Base-by-base conservation (phyloP, 2,113 vertebrate species). In the Gopherus flavomarginatus region DNA sequence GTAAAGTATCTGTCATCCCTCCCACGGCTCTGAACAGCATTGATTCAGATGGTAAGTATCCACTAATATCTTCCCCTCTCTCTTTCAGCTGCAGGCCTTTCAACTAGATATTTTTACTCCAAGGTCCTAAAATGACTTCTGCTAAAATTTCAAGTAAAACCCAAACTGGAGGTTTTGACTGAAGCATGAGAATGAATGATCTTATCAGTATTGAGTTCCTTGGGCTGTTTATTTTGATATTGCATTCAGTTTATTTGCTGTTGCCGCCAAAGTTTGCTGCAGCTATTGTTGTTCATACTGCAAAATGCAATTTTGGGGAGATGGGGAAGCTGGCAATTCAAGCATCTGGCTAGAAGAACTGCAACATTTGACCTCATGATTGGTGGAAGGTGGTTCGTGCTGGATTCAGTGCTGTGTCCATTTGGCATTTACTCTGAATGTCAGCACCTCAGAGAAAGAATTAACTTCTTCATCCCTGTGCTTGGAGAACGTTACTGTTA, bases 11-110 rank as follows among this genome's bases (percentile, higher is more conserved):
- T 0, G 99, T 99, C 95, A 99, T 99, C 94, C 99, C 99, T 14
- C 99, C 99, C 16, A 99, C 99, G 0, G 99, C 99, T 1, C 99
- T 99, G 77, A 99, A 99, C 98, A 99, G 99, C 98, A 99, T 99
- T 50, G 99, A 99, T 97, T 99, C 99, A 0, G 99, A 99, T 2
- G 99, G 99, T 99, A 97, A 98, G 99, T 98, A 11, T 57, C 3
- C 1, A 4, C 21, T 3, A 2, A 4, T 38, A 29, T 14, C 17
- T 59, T 17, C 42, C 87, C 82, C 21, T 35, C 2, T 57, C 81
- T 9, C 12, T 65, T 5, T 47, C 59, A n/a, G 56, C 81, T 11
- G 2, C 42, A 82, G 52, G 82, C 56, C 38, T 83, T 93, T 83
- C 86, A 80, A 56, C 82, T 86, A n/a, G 83, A 31, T 54, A 21